Evolutionary conservation across 2,888 invertebrate species (phyloP), one percentile per base, ranked within the genome.

Genomic region (Drosophila nigritarsus): DNA sequence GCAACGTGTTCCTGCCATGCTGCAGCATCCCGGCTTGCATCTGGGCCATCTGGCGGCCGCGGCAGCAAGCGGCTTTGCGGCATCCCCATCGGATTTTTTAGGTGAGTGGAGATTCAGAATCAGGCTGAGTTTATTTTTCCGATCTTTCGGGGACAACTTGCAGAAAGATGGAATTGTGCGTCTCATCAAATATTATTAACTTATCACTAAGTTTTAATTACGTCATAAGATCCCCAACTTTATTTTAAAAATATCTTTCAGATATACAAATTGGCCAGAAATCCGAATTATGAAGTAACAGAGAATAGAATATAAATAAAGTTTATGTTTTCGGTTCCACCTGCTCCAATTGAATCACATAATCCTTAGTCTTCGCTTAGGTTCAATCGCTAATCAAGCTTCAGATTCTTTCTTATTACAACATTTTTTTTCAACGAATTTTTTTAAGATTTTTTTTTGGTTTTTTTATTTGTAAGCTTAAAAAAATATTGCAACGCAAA

Each of bases 51-150:
- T 96, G 78, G 94, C 96, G 90, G 94, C 95, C 89, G 94, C 96
- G 87, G 95, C 95, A 45, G 94, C 94, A 11, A 94, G 94, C 11
- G 94, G 94, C 27, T 96, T 96, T 87, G 95, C 95, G 63, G 95
- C 96, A 45, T 95, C 96, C 87, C 95, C 96, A 51, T 95, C 97
- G 32, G 97, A 97, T 92, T 96, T 97, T 92, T 94, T 97, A 91
- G 97, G 97, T 97, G 94, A 94, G 95, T 94, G 15, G 3, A 51
- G 2, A 9, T 20, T 51, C 2, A 13, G 15, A 29, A 29, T n/a
- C 2, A 15, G 15, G 7, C 8, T 15, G 24, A 24, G 7, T 1
- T 11, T 11, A 11, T 42, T 2, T 40, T 6, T 11, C 5, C 11
- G 40, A 11, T 40, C 5, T 11, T 11, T 1, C 0, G n/a, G 11